Conservation (phyloP, 2,797 vertebrate species). For the Decapterus maruadsi region DNA sequence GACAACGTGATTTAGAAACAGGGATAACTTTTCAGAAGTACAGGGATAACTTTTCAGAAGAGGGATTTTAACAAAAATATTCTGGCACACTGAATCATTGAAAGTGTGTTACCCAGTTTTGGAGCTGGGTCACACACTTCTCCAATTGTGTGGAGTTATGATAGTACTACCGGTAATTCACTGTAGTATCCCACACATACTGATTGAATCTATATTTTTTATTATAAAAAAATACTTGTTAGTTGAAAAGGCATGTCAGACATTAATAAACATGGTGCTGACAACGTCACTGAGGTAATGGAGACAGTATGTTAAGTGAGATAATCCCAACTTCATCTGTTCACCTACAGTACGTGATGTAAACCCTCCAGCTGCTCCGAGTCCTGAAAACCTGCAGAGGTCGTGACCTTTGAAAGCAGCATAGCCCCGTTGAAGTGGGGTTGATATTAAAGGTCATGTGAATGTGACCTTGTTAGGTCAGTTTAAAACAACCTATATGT, state of each 20-base stretch:
- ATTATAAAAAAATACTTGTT: not conserved
- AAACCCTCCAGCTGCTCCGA: conserved; percentile 47
- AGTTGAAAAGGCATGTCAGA: not conserved
- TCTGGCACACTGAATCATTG: not conserved
- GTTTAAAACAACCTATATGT: conserved; percentile 6
- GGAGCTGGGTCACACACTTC: not conserved
- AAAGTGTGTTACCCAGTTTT: not conserved
- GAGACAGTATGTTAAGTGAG: conserved; percentile 17
- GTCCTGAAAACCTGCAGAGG: conserved; percentile 33
- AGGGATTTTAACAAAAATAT: not conserved
- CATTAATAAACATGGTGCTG: not conserved
- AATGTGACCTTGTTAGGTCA: conserved; percentile 41
- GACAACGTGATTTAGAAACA: not conserved
- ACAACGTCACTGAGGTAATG: conserved; percentile 24
- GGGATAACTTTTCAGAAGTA: not conserved
- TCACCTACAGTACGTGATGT: conserved; percentile 13
- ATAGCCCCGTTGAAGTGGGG: conserved; percentile 7
- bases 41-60: not conserved
- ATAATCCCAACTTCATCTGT: conserved; percentile 58
- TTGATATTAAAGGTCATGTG: conserved; percentile 48
- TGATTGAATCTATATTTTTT: not conserved
- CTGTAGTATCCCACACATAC: not conserved
- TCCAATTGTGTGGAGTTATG: not conserved
- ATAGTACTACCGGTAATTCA: not conserved
- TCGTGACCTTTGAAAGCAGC: conserved; percentile 40